Conservation (phyloP, 2,888 invertebrate species). For the Cetonia aurata region DNA sequence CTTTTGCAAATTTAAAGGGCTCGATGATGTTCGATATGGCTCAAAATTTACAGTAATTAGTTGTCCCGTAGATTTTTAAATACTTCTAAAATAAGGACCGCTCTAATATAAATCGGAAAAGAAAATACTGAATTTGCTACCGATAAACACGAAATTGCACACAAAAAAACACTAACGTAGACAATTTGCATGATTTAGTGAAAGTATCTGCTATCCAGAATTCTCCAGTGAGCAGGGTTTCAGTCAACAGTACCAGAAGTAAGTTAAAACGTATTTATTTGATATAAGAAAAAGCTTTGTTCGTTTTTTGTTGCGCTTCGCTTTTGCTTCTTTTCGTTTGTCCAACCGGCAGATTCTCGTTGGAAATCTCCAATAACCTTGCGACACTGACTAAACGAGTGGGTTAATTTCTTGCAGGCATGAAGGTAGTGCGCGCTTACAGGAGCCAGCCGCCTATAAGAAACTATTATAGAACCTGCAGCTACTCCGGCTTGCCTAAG, state of each 20-base stretch:
- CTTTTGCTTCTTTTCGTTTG: constrained; percentile 43
- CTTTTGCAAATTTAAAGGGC: too few relatives aligned
- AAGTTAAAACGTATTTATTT: constrained; percentile 43
- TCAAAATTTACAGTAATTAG: too few relatives aligned
- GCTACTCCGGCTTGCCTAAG: constrained; percentile 63
- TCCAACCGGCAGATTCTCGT: constrained; percentile 38
- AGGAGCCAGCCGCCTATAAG: constrained; percentile 26
- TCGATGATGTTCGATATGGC: too few relatives aligned
- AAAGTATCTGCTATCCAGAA: constrained; percentile 41
- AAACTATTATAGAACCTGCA: constrained; percentile 61
- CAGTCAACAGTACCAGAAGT: constrained; percentile 50
- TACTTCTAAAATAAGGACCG: too few relatives aligned
- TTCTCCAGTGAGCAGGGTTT: constrained; percentile 48
- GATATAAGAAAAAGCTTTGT: not conserved
- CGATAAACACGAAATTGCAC: not conserved
- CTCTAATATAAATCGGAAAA: too few relatives aligned
- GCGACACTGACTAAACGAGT: constrained; percentile 41
- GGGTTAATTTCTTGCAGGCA: constrained; percentile 54
- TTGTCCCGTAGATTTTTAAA: too few relatives aligned
- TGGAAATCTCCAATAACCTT: constrained; percentile 17
- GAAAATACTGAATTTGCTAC: not conserved
- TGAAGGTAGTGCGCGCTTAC: constrained; percentile 46
- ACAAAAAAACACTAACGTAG: constrained; percentile 9
- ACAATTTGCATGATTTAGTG: constrained; percentile 37
- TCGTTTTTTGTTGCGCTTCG: constrained; percentile 34